Evolutionary conservation across 2,888 invertebrate species (phyloP), one percentile per base, ranked within the genome.

Genomic region (Idaea biselata): DNA sequence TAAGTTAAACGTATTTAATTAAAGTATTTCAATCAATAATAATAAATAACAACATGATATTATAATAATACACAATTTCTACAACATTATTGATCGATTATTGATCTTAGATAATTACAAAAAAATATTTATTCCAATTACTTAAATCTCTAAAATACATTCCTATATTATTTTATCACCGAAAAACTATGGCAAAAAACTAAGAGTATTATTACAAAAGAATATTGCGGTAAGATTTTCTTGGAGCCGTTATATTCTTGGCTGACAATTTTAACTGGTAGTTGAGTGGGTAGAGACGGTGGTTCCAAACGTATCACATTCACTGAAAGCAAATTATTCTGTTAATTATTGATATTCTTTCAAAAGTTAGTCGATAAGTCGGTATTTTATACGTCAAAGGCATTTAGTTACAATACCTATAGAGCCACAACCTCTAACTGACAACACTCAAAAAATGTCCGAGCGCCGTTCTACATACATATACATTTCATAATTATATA

Each of bases 281-380:
- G 77, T 71, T 91, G 91, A 32, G 93, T 90, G 6, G 92, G 91
- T 44, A 44, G 44, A 44, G 44, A 44, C 54, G 84, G 76, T 0
- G 89, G 89, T 71, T 91, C 90, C 62, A 84, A 77, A n/a, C 89
- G 87, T 8, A 92, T 83, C 31, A 91, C 88, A 76, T 87, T 91
- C 58, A 91, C 93, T 90, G 88, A 88, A 89, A 69, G 74, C 68
- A 68, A 17, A 14, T 58, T 61, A 59, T 69, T 70, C 64, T 63
- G 59, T 25, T 60, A 58, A 57, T 59, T 60, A 1, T 25, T 55
- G 14, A 59, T 55, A 18, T 33, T 16, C 4, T 33, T 44, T 25
- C 5, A 25, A 25, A 25, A 25, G 25, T 25, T 25, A 25, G 25
- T 25, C 25, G 25, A 25, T 25, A 25, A 5, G 25, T 5, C 5